These are phyloP conservation scores for Tenthredo amoena DNA, from an alignment of 2,888 invertebrate genomes.

Conservation along the genomic window DNA sequence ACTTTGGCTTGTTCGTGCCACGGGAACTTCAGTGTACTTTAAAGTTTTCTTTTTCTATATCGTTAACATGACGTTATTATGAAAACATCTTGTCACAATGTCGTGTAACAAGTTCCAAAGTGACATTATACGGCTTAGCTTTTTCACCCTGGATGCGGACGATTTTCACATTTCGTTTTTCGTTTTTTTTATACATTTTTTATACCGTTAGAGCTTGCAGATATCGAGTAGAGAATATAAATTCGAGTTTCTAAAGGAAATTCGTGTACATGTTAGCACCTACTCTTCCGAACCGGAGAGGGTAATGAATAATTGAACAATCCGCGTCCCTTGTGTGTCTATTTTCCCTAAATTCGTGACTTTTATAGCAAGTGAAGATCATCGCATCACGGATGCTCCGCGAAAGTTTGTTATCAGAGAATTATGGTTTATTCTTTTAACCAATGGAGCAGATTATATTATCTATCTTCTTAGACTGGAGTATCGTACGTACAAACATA, in stretches of 20 bases:
- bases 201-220: not conserved
- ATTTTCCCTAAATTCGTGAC: not conserved
- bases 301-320: slow-evolving; percentile 17
- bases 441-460: not conserved
- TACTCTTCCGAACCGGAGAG: not conserved
- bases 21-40: not conserved
- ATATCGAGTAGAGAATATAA: not conserved
- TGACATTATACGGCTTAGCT: not conserved
- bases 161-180: not conserved
- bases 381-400: not conserved
- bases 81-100: not conserved
- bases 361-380: not conserved
- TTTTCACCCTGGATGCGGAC: not conserved
- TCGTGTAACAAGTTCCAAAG: not conserved
- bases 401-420: not conserved
- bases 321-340: not conserved
- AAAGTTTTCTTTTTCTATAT: not conserved
- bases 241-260: not conserved
- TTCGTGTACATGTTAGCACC: not conserved
- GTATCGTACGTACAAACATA: not conserved
- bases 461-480: not conserved
- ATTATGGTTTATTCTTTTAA: not conserved
- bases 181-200: not conserved
- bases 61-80: slow-evolving; percentile 6
- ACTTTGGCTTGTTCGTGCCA: not conserved